Evolutionary conservation across 2,888 invertebrate species (phyloP).

Genomic region (Hirtodrosophila trivittata): DNA sequence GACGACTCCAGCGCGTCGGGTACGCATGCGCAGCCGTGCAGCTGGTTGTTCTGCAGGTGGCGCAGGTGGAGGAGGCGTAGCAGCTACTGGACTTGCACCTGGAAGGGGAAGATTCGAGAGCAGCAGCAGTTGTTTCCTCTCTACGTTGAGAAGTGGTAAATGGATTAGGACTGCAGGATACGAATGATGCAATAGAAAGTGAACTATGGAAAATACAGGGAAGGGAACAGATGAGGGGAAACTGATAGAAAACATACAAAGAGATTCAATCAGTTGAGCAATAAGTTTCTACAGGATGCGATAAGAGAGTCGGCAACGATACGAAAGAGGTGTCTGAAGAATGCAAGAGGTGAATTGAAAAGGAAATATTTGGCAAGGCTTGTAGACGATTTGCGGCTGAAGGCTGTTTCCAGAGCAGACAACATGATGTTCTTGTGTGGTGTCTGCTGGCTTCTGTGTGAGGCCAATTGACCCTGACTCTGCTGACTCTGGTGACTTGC

Average conservation of each 20-base stretch:
- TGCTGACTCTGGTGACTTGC: constrained; percentile 25
- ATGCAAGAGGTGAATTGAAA: too few species aligned
- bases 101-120: neutral
- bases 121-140: neutral
- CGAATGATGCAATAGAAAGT: too few species aligned
- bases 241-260: too few species aligned
- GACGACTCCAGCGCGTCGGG: constrained; percentile 23
- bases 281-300: too few species aligned
- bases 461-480: constrained; percentile 39
- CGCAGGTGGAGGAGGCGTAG: constrained; percentile 12
- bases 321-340: too few species aligned
- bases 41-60: constrained; percentile 13
- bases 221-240: too few species aligned
- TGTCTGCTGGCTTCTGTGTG: constrained; percentile 50
- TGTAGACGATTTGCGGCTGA: neutral
- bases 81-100: too few species aligned
- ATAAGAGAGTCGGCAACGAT: too few species aligned
- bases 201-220: too few species aligned
- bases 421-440: constrained; percentile 1
- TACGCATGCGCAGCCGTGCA: constrained; percentile 44
- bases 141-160: too few species aligned
- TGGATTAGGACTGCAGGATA: too few species aligned
- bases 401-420: neutral
- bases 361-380: neutral
- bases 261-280: too few species aligned